These are phyloP conservation scores for Seladonia tumulorum DNA, from an alignment of 2,888 invertebrate genomes.

Conservation along the genomic window DNA sequence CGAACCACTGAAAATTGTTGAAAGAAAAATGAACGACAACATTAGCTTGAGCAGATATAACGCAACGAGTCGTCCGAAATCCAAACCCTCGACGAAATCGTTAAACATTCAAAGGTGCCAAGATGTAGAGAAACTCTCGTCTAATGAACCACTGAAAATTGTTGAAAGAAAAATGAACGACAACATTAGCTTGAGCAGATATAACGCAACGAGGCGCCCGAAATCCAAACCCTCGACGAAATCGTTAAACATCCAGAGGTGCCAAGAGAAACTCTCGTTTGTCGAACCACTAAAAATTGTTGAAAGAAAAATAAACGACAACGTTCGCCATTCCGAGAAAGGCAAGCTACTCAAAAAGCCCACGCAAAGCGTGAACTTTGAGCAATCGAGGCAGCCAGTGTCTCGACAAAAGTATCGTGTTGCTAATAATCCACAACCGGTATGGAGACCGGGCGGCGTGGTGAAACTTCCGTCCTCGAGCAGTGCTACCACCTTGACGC, in stretches of 20 bases:
- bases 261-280: background rate
- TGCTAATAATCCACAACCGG: conserved; percentile 41
- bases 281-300: background rate
- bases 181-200: background rate
- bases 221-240: conserved; percentile 18
- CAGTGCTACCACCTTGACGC: conserved; percentile 28
- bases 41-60: background rate
- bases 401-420: conserved; percentile 23
- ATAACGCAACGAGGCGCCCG: background rate
- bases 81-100: conserved; percentile 1
- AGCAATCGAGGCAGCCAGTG: conserved; percentile 27
- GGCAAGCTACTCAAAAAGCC: conserved; percentile 1
- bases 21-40: background rate
- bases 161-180: background rate
- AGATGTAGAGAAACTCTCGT: background rate
- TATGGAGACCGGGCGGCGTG: conserved; percentile 59
- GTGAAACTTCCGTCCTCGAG: conserved; percentile 44
- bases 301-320: conserved; percentile 16
- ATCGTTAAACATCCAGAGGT: background rate
- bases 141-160: background rate
- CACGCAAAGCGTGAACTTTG: background rate
- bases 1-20: background rate
- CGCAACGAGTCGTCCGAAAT: background rate
- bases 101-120: background rate
- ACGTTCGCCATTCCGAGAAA: background rate